Conservation (phyloP, 2,888 invertebrate genomes). For the Drosophila limbata region DNA sequence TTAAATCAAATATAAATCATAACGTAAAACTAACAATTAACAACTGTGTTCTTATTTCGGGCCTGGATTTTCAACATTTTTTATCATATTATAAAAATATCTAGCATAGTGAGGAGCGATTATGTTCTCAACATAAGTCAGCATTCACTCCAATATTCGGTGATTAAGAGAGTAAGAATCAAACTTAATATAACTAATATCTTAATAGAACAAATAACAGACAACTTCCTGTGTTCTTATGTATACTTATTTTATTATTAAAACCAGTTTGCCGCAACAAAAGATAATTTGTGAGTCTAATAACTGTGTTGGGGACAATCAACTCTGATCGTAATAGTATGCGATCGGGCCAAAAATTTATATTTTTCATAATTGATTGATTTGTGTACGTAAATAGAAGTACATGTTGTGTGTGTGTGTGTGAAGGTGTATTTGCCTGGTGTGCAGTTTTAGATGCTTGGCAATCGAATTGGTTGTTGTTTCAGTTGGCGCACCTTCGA, state of each 20-base stretch:
- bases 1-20: no score
- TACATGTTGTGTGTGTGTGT: neutral
- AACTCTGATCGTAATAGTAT: no score
- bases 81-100: no score
- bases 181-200: no score
- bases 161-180: no score
- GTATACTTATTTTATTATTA: neutral
- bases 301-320: neutral
- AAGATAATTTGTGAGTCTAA: conserved; percentile 3
- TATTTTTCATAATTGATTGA: conserved; percentile 8
- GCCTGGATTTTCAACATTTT: no score
- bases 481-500: conserved; percentile 51
- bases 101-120: no score
- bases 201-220: no score
- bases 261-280: neutral
- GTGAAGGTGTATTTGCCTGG: neutral
- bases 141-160: no score
- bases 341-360: conserved; percentile 1
- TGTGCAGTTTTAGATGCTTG: conserved; percentile 19
- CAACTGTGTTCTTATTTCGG: no score
- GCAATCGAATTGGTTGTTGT: conserved; percentile 33
- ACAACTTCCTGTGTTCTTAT: neutral
- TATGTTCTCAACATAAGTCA: no score
- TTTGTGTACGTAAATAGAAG: neutral
- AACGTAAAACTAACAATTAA: no score